Base-by-base conservation (phyloP, 2,888 invertebrate species). In the Mamestra brassicae region DNA sequence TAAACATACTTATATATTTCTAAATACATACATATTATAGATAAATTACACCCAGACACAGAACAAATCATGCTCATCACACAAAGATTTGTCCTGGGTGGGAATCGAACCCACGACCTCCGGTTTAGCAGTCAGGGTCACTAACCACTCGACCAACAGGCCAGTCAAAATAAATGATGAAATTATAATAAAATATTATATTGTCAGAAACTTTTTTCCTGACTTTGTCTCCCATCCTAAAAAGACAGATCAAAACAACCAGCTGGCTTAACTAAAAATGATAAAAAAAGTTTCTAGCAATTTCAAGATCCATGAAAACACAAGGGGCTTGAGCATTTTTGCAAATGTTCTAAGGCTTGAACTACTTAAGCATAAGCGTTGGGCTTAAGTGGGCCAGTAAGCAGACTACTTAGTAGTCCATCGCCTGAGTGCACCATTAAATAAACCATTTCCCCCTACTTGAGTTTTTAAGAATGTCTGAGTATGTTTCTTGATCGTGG, bases 331-430 rank as follows among this genome's bases (percentile, higher is more conserved):
- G 15, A 67, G 70, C 57, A 64, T 78, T 80, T 76, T 82, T 77
- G 65, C 77, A 75, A 78, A 83, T 76, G 69, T 64, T 76, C 52
- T 69, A 63, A 81, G 74, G 42, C 66, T 78, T 71, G 71, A 71
- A 71, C 61, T 81, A 74, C 83, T 83, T 82, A 82, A 83, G 69
- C 76, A 84, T 79, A 85, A 83, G 67, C 81, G 73, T 71, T 83
- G 83, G 55, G 71, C 71, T 85, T 85, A 85, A 85, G 84, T 85
- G 83, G 85, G 74, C 73, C 58, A 79, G 76, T 83, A 83, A 84
- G 85, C 83, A 85, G 76, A 65, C 79, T 85, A 85, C 83, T 85
- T 85, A 84, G 84, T 76, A 84, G 83, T 85, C 84, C 83, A 84
- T 85, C 66, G 76, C 85, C 71, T 85, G 85, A 85, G 84, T 84